Percentiles rank a stretch among this genome's conserved stretches.
These are phyloP conservation scores for Chymomyza amoena DNA, from an alignment of 2,888 invertebrate species.

Conservation along the genomic window DNA sequence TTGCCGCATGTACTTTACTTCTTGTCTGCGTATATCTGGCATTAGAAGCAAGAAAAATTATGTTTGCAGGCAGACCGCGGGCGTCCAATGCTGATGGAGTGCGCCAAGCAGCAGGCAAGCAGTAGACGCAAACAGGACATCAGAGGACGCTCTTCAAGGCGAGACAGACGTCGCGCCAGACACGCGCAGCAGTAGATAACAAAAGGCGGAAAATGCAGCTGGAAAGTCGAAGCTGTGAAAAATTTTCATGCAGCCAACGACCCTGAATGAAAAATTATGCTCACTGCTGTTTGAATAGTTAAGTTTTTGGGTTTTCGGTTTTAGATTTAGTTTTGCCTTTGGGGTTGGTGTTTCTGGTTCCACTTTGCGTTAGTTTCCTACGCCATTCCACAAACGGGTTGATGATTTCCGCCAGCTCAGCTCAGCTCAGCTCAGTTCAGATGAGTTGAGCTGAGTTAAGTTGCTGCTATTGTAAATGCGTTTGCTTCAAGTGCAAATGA, in stretches of 20 bases:
- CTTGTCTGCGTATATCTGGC: slow-evolving; percentile 61
- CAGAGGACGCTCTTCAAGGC: background rate
- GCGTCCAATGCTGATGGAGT: background rate
- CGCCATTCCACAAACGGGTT: background rate
- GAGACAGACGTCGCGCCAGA: background rate
- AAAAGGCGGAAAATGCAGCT: slow-evolving; percentile 33
- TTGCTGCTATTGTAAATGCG: slow-evolving; percentile 5
- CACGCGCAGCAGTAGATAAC: slow-evolving; percentile 27
- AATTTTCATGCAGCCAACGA: slow-evolving; percentile 37
- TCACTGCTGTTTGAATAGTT: slow-evolving; percentile 37
- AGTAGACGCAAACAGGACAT: background rate
- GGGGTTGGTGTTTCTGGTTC: background rate
- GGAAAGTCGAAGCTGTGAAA: slow-evolving; percentile 7
- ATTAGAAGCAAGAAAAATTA: slow-evolving; percentile 62
- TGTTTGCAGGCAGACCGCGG: slow-evolving; percentile 47
- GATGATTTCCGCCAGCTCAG: no score
- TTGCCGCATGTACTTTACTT: slow-evolving; percentile 41
- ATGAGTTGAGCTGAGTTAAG: background rate
- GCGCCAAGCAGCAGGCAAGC: background rate
- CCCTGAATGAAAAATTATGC: slow-evolving; percentile 54
- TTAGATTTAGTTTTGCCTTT: slow-evolving; percentile 4
- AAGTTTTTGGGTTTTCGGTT: slow-evolving; percentile 1
- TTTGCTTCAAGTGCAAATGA: slow-evolving; percentile 39
- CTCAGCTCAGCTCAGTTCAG: background rate
- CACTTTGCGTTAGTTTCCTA: background rate